These are phyloP conservation scores for Latrodectus elegans DNA, from an alignment of 2,888 invertebrate genomes.

Conservation along the genomic window DNA sequence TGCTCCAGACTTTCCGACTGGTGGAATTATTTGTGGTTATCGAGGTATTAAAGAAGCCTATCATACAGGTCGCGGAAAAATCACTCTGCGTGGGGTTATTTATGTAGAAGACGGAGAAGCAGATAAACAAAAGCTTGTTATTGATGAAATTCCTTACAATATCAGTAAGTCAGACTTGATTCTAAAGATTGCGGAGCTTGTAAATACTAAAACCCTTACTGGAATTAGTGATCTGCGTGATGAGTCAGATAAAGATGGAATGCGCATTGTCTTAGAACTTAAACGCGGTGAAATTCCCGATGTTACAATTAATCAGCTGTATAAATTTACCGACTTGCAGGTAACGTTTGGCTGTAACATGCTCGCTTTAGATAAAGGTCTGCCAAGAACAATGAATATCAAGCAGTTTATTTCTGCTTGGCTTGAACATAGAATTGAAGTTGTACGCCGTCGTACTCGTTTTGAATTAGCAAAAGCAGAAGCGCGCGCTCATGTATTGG, in stretches of 20 bases:
- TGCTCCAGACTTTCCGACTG: constrained; percentile 62
- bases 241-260: constrained; percentile 47
- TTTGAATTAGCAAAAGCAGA: background rate
- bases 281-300: constrained; percentile 34
- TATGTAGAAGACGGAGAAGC: constrained; percentile 30
- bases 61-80: constrained; percentile 45
- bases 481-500: background rate
- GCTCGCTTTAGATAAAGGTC: background rate
- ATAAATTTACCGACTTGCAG: background rate
- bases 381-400: background rate
- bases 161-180: constrained; percentile 54
- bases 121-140: constrained; percentile 37
- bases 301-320: constrained; percentile 37
- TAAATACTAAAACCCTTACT: constrained; percentile 36
- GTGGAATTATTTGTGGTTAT: constrained; percentile 17
- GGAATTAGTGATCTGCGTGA: constrained; percentile 55
- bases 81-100: constrained; percentile 35
- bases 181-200: constrained; percentile 56
- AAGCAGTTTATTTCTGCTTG: constrained; percentile 3
- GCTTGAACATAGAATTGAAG: constrained; percentile 1
- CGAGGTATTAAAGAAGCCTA: constrained; percentile 12
- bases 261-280: constrained; percentile 54
- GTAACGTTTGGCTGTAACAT: background rate
- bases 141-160: constrained; percentile 61
- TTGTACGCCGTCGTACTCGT: background rate